Percentiles rank a stretch among this genome's conserved stretches.
These are phyloP conservation scores for Cotesia chilonis DNA, from an alignment of 1,140 invertebrate species.

Conservation along the genomic window DNA sequence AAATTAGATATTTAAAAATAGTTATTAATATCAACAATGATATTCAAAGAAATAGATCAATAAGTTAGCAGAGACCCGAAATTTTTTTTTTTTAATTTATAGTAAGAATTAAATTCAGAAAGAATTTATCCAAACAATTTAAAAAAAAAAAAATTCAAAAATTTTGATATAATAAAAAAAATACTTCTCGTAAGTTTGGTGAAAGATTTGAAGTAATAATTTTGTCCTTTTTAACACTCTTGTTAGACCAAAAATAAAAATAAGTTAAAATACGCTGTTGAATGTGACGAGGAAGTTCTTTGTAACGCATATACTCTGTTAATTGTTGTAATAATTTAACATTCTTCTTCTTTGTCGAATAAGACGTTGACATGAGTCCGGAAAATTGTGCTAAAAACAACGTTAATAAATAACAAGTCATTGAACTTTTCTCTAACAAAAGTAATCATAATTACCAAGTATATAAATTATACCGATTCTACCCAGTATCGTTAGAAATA, in stretches of 20 bases:
- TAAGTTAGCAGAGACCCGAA: too few species aligned
- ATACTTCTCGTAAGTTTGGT: slow-evolving; percentile 55
- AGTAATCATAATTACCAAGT: slow-evolving; percentile 43
- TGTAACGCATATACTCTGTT: slow-evolving; percentile 53
- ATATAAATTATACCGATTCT: slow-evolving; percentile 55
- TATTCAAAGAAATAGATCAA: too few species aligned
- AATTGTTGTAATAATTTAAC: slow-evolving; percentile 51
- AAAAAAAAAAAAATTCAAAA: neutral
- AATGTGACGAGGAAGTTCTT: slow-evolving; percentile 50
- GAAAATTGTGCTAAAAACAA: slow-evolving; percentile 46
- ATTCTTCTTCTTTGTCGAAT: slow-evolving; percentile 46
- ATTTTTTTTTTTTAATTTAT: too few species aligned
- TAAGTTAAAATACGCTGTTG: slow-evolving; percentile 49
- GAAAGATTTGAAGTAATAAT: slow-evolving; percentile 62
- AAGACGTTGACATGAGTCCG: slow-evolving; percentile 46
- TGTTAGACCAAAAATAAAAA: slow-evolving; percentile 61
- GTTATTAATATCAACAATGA: too few species aligned
- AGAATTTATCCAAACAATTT: too few species aligned
- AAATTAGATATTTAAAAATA: neutral
- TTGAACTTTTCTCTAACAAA: slow-evolving; percentile 22
- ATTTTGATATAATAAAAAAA: neutral
- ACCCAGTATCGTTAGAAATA: slow-evolving; percentile 50
- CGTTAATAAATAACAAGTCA: slow-evolving; percentile 13
- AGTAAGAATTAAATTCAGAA: too few species aligned
- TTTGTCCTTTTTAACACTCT: slow-evolving; percentile 59